These are phyloP conservation scores for Alces alces DNA, from an alignment of 2,113 vertebrate genomes.

Conservation along the genomic window DNA sequence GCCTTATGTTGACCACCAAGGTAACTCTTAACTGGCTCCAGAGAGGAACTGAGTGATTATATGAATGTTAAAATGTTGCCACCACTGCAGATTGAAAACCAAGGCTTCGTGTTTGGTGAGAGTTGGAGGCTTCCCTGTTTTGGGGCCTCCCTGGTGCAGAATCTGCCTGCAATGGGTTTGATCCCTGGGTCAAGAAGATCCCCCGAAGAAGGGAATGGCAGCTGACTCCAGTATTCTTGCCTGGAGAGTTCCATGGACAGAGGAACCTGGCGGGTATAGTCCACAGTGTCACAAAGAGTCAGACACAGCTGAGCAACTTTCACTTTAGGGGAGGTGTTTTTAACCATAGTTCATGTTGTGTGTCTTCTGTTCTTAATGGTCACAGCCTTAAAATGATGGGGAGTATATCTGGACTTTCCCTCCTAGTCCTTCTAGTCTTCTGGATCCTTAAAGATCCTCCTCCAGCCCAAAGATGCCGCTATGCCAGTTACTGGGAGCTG, in stretches of 20 bases:
- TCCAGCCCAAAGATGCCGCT: not conserved
- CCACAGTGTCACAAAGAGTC: not conserved
- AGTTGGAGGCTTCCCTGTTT: not conserved
- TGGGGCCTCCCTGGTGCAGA: not conserved
- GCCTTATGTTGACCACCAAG: slow-evolving; percentile 95
- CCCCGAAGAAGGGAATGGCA: not conserved
- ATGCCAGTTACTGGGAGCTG: not conserved
- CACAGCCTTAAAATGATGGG: not conserved
- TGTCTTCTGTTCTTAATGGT: not conserved
- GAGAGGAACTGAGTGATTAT: not conserved
- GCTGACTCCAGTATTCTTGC: not conserved
- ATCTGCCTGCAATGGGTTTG: not conserved
- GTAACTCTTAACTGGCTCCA: slow-evolving; percentile 75
- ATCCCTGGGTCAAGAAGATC: not conserved
- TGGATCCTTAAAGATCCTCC: not conserved
- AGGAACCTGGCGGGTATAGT: not conserved
- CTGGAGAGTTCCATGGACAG: not conserved
- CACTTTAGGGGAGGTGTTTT: not conserved
- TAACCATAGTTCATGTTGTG: not conserved
- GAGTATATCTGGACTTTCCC: not conserved
- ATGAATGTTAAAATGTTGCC: not conserved
- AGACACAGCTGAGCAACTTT: not conserved
- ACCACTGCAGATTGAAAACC: not conserved
- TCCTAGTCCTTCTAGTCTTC: not conserved
- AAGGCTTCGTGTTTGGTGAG: not conserved